phyloP scores from a whole-genome alignment of 2,797 vertebrate species.

The Oryzias dopingdopingensis region DNA sequence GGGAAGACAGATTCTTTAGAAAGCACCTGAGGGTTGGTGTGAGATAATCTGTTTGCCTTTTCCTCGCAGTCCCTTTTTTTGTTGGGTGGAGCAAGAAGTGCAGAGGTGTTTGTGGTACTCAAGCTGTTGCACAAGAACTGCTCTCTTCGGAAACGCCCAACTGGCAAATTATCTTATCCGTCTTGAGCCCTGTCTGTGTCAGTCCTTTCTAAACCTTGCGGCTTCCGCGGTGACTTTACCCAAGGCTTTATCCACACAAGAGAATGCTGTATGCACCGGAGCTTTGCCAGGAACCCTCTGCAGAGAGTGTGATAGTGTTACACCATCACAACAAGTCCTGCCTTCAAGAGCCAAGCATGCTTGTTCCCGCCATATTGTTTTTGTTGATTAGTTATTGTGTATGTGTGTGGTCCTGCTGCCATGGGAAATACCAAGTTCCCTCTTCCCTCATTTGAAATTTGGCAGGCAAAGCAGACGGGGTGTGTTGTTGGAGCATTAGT shows the following conservation, averaged over 20 bases:
- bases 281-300: slow-evolving; percentile 47
- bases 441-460: slow-evolving; percentile 57
- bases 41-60: slow-evolving; percentile 71
- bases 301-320: slow-evolving; percentile 64
- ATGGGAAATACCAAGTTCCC: slow-evolving; percentile 62
- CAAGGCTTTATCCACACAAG: slow-evolving; percentile 29
- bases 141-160: slow-evolving; percentile 20
- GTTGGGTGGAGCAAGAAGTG: slow-evolving; percentile 44
- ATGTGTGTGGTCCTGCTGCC: slow-evolving; percentile 60
- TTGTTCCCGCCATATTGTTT: slow-evolving; percentile 53
- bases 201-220: slow-evolving; percentile 36
- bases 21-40: slow-evolving; percentile 63
- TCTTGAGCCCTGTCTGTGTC: slow-evolving; percentile 36
- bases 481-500: slow-evolving; percentile 26
- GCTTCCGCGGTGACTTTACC: slow-evolving; percentile 43
- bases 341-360: slow-evolving; percentile 30
- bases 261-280: slow-evolving; percentile 42
- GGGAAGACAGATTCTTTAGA: slow-evolving; percentile 51
- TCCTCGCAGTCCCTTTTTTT: slow-evolving; percentile 42
- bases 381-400: slow-evolving; percentile 54
- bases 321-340: slow-evolving; percentile 38
- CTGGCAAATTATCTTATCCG: slow-evolving; percentile 28
- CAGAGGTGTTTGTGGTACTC: slow-evolving; percentile 24
- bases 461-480: slow-evolving; percentile 35
- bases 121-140: slow-evolving; percentile 32